Base-by-base conservation (phyloP, 2,888 invertebrate species). In the Spisula solida region DNA sequence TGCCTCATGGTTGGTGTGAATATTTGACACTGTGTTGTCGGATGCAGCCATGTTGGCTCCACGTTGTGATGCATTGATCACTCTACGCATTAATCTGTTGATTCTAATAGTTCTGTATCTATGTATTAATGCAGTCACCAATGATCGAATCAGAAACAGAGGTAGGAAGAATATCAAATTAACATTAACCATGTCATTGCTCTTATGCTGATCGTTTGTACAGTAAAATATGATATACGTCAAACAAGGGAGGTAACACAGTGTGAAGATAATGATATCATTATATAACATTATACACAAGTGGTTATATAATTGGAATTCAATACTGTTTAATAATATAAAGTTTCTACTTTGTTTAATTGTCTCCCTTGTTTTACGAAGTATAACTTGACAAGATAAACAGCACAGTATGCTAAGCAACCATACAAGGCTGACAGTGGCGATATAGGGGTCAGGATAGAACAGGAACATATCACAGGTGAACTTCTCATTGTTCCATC, bases 241-340 rank as follows among this genome's bases (percentile, higher is more conserved):
- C 31, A 93, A 83, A 66, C 94, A 91, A 2, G 95, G 95, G 16
- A 95, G 60, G 66, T 95, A 95, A 78, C 93, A 93, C 16, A 93
- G 14, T 12, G 92, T 70, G 93, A 94, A 94, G 29, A 93, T 79
- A 12, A 88, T 82, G 6, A 94, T 82, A 55, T 96, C 95, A 25
- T 93, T 91, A 31, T 93, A 80, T 1, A 94, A 88, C 0, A 93
- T 94, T 8, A 88, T 85, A 16, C 93, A 91, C 12, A 95, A 88
- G n/a, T 91, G 90, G 12, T 85, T 85, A 81, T 94, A 94, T 79
- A 92, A 92, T 79, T 89, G 86, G 41, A 92, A 93, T 83, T 95
- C 93, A 31, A 88, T n/a, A 82, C 93, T 92, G n/a, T 87, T 81
- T 14, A 91, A 81, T 14, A 92, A 85, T 2, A 92, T 75, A 80